These are phyloP conservation scores for Symphodus melops DNA, from an alignment of 2,113 vertebrate species.

Conservation along the genomic window DNA sequence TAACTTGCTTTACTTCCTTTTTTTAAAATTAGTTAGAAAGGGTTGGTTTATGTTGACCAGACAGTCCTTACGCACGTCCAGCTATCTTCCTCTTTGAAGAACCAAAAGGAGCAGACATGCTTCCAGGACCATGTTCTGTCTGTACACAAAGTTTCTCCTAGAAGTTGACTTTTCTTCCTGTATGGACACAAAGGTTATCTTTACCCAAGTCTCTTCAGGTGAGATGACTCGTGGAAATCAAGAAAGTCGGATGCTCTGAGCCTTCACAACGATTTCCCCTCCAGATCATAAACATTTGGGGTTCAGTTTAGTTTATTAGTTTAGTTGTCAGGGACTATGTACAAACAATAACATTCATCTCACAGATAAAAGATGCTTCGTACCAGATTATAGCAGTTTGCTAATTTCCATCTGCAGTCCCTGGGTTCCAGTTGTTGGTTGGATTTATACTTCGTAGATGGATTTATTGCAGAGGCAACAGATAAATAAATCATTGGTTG, in stretches of 20 bases:
- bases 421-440: no score
- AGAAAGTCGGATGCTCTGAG: neutral
- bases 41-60: constrained; percentile 2
- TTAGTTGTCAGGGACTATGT: no score
- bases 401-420: no score
- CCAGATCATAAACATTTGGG: no score
- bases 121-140: neutral
- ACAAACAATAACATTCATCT: no score
- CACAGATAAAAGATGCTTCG: no score
- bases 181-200: neutral
- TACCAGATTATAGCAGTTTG: no score
- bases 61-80: neutral
- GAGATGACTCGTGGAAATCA: constrained; percentile 10
- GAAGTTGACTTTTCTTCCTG: neutral
- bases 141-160: neutral
- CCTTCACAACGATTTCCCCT: no score
- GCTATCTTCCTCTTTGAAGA: neutral
- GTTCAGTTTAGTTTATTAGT: no score
- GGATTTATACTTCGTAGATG: no score
- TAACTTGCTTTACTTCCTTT: constrained; percentile 28
- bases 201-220: neutral
- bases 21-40: constrained; percentile 45
- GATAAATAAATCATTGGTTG: neutral
- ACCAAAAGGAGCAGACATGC: neutral
- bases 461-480: no score